phyloP scores from a whole-genome alignment of 2,113 vertebrate species.

The Trogon surrucura region DNA sequence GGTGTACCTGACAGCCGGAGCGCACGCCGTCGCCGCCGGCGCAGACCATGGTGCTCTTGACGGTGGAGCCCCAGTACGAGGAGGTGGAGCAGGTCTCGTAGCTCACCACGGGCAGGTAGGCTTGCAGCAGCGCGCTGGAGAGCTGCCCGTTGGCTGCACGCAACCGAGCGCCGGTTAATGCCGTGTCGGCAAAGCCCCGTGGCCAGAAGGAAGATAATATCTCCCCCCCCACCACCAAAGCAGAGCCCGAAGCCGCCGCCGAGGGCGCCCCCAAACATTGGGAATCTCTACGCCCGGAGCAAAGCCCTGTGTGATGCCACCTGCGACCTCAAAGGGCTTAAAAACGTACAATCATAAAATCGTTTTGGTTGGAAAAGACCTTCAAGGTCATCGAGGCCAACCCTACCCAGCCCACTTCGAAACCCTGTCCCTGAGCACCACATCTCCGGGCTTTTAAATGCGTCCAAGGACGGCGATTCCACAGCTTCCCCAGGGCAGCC shows the following conservation, averaged over 20 bases:
- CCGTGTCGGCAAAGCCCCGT: rapidly evolving
- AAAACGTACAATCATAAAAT: too few relatives aligned
- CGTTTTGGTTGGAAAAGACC: too few relatives aligned
- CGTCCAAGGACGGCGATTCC: too few relatives aligned
- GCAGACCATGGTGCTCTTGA: conserved; percentile 89
- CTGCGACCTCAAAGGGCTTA: background rate
- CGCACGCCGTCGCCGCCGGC: conserved; percentile 79
- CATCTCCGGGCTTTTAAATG: too few relatives aligned
- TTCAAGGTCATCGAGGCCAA: too few relatives aligned
- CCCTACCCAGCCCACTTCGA: too few relatives aligned
- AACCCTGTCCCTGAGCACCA: too few relatives aligned
- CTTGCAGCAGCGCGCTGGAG: conserved; percentile 86
- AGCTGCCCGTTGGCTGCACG: conserved; percentile 81
- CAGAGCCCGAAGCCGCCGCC: background rate
- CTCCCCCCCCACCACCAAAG: too few relatives aligned
- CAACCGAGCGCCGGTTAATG: background rate
- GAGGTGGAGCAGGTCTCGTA: conserved; percentile 78
- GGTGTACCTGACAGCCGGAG: conserved; percentile 84
- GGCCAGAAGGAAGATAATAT: background rate
- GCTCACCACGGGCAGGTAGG: conserved; percentile 82
- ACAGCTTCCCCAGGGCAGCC: too few relatives aligned
- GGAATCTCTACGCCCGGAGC: rapidly evolving
- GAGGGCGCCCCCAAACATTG: rapidly evolving
- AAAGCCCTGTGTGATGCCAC: background rate
- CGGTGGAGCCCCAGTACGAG: conserved; percentile 86